These are phyloP conservation scores for Hoplostethus mediterraneus DNA, from an alignment of 2,797 vertebrate genomes.

Conservation along the genomic window DNA sequence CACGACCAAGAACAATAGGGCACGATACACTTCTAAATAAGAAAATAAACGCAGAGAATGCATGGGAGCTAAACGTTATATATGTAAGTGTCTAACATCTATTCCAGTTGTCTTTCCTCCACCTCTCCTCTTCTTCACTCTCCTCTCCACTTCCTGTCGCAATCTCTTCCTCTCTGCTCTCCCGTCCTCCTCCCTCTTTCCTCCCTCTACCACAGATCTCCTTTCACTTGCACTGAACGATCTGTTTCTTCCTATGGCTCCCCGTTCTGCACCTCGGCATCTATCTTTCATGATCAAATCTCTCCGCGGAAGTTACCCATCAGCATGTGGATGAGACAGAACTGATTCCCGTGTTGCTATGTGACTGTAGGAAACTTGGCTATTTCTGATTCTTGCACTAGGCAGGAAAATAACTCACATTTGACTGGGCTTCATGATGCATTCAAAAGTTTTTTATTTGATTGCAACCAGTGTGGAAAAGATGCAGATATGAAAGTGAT, in stretches of 20 bases:
- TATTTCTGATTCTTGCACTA: conserved; percentile 37
- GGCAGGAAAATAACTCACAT: conserved; percentile 33
- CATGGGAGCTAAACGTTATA: conserved; percentile 29
- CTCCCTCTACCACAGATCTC: conserved; percentile 44
- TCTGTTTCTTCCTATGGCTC: conserved; percentile 47
- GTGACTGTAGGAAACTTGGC: conserved; percentile 33
- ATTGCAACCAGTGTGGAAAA: conserved; percentile 14
- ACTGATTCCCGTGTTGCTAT: conserved; percentile 44
- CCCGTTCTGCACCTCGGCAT: conserved; percentile 42
- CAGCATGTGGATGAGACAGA: conserved; percentile 57
- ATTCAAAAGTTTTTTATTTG: conserved; percentile 19
- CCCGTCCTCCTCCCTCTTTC: conserved; percentile 38
- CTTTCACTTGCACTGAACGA: conserved; percentile 49
- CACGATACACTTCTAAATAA: conserved; percentile 37
- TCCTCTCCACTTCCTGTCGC: conserved; percentile 34
- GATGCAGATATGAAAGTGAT: neutral
- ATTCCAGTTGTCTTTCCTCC: conserved; percentile 18
- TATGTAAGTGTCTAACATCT: conserved; percentile 5
- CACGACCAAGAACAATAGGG: conserved; percentile 31
- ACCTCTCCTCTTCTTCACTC: conserved; percentile 2
- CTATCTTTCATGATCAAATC: conserved; percentile 52
- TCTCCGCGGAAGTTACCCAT: conserved; percentile 60
- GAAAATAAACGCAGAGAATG: conserved; percentile 42
- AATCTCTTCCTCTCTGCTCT: conserved; percentile 39
- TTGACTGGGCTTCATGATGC: conserved; percentile 23